Conservation (phyloP, 37 sponge, comb jelly and placozoan genomes). For the Spongilla lacustris region DNA sequence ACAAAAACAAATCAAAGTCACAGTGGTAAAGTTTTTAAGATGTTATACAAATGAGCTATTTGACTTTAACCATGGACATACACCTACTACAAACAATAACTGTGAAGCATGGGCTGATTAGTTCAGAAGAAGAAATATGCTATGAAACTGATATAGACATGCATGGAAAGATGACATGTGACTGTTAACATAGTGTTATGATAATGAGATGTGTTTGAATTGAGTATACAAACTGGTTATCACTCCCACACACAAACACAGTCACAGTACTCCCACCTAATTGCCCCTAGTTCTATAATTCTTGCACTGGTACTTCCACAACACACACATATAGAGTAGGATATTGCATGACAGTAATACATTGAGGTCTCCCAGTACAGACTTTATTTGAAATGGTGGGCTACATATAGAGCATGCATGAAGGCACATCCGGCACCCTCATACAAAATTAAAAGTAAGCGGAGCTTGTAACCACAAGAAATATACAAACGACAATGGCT, state of each 20-base stretch:
- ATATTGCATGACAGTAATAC: neutral
- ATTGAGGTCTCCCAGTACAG: neutral
- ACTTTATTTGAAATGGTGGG: neutral
- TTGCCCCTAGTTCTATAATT: neutral
- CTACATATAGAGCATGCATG: neutral
- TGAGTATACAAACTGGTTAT: neutral
- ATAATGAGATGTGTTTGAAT: neutral
- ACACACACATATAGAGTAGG: neutral
- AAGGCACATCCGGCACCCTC: neutral
- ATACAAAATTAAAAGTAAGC: neutral
- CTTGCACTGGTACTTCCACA: neutral
- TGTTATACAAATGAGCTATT: neutral
- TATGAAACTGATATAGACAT: neutral
- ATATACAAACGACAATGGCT: neutral
- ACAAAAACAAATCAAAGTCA: neutral
- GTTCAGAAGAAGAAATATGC: constrained; percentile 1
- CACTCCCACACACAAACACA: neutral
- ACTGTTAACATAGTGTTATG: neutral
- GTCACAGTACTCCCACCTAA: constrained; percentile 1
- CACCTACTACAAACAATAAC: neutral
- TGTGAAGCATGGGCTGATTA: neutral
- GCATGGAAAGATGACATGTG: neutral
- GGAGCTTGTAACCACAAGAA: neutral
- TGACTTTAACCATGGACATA: neutral
- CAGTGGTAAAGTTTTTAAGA: neutral